Conservation (phyloP, 2,888 invertebrate species). For the Eristalinus aeneus region DNA sequence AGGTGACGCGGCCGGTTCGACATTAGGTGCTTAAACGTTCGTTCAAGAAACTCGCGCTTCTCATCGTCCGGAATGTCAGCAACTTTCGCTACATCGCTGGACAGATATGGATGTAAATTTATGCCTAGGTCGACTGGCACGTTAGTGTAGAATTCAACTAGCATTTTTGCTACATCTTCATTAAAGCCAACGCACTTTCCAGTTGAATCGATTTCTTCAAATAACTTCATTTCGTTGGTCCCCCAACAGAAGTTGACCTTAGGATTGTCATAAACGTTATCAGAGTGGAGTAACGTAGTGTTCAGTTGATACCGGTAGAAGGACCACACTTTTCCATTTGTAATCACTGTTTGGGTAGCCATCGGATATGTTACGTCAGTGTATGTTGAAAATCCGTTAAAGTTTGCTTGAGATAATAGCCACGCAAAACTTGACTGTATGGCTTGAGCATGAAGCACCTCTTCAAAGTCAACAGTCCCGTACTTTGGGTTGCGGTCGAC, state of each 20-base stretch:
- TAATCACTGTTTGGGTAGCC: slow-evolving; percentile 92
- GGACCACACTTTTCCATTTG: slow-evolving; percentile 93
- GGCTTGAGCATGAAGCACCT: slow-evolving; percentile 88
- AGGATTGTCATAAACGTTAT: slow-evolving; percentile 85
- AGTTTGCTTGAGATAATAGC: slow-evolving; percentile 89
- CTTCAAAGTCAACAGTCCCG: slow-evolving; percentile 83
- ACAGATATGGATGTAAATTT: slow-evolving; percentile 88
- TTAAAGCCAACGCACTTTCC: slow-evolving; percentile 90
- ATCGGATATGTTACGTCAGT: slow-evolving; percentile 96
- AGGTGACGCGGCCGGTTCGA: slow-evolving; percentile 86
- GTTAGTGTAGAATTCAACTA: slow-evolving; percentile 89
- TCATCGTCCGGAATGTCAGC: slow-evolving; percentile 87
- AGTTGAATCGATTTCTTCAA: slow-evolving; percentile 86
- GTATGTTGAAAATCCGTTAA: slow-evolving; percentile 93
- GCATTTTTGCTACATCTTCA: slow-evolving; percentile 87
- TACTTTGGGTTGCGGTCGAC: slow-evolving; percentile 80
- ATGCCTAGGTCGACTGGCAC: slow-evolving; percentile 84
- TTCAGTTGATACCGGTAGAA: slow-evolving; percentile 96
- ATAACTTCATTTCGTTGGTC: slow-evolving; percentile 87
- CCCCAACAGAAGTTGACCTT: slow-evolving; percentile 91
- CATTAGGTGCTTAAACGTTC: slow-evolving; percentile 85
- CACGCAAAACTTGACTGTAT: slow-evolving; percentile 91
- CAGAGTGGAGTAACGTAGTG: slow-evolving; percentile 86
- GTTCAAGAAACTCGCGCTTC: slow-evolving; percentile 86
- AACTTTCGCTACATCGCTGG: slow-evolving; percentile 81